phyloP scores from a whole-genome alignment of 2,113 vertebrate genomes.

The Podarcis muralis region DNA sequence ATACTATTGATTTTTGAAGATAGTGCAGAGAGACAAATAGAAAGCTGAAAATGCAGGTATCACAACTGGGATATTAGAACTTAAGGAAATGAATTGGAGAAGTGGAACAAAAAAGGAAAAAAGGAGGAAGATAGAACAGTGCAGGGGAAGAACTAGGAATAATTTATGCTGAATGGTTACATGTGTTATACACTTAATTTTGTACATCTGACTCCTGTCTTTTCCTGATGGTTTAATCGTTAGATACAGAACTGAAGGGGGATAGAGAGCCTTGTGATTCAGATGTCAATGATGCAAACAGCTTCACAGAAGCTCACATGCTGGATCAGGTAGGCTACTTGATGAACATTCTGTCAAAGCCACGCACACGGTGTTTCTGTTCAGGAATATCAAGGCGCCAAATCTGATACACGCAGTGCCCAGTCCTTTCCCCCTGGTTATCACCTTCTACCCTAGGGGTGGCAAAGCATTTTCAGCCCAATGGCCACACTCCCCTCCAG shows the following conservation, averaged over 20 bases:
- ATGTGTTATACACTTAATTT: background rate
- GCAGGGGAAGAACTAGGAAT: background rate
- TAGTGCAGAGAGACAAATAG: background rate
- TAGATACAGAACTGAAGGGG: conserved; percentile 65
- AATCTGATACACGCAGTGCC: background rate
- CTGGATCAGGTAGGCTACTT: conserved; percentile 75
- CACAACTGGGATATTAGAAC: background rate
- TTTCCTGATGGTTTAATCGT: conserved; percentile 55
- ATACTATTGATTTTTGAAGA: background rate
- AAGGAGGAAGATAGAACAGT: too few relatives aligned
- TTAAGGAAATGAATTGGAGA: background rate
- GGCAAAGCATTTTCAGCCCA: too few relatives aligned
- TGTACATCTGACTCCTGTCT: background rate
- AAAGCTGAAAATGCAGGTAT: background rate
- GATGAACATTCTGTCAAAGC: conserved; percentile 2
- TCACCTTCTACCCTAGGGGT: too few relatives aligned
- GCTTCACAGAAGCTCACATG: conserved; percentile 42
- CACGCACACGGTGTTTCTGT: background rate
- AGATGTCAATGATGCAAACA: conserved; percentile 47
- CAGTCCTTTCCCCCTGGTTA: background rate
- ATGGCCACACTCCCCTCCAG: too few relatives aligned
- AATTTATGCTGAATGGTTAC: background rate
- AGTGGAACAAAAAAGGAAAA: background rate
- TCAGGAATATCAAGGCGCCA: too few relatives aligned
- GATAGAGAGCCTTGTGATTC: conserved; percentile 64